Conservation (phyloP, 1,140 invertebrate species). For the Leptopilina boulardi region DNA sequence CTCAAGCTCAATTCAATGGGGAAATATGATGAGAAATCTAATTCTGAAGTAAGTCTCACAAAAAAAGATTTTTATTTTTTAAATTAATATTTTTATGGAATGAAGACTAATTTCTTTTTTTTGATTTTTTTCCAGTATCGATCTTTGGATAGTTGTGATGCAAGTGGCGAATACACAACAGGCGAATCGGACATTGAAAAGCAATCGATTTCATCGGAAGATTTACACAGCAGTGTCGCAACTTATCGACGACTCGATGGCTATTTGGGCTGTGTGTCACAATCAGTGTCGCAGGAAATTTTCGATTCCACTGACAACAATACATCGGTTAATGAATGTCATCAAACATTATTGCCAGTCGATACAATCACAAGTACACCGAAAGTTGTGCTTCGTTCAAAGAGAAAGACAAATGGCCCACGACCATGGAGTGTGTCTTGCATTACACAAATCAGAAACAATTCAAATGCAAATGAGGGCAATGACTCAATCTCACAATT, state of each 20-base stretch:
- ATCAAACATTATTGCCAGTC: constrained; percentile 42
- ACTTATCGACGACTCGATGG: constrained; percentile 75
- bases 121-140: constrained; percentile 36
- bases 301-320: constrained; percentile 72
- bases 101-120: not conserved
- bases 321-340: constrained; percentile 61
- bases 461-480: constrained; percentile 57
- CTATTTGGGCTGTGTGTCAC: constrained; percentile 73
- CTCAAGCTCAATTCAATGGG: constrained; percentile 74
- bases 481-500: constrained; percentile 76
- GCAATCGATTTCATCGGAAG: constrained; percentile 84
- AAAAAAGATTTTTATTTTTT: not conserved
- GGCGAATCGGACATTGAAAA: constrained; percentile 84
- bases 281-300: constrained; percentile 78
- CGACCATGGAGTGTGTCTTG: constrained; percentile 91
- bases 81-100: not conserved
- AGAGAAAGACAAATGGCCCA: constrained; percentile 74
- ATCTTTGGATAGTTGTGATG: constrained; percentile 84
- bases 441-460: constrained; percentile 80
- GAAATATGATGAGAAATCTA: constrained; percentile 57
- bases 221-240: constrained; percentile 81
- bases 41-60: constrained; percentile 59
- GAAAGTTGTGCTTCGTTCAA: constrained; percentile 74
- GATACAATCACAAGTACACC: constrained; percentile 67
- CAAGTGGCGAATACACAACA: constrained; percentile 92